Percentiles rank a stretch among this genome's conserved stretches.
These are phyloP conservation scores for Palythoa grandiflora DNA, from an alignment of 92 coral and sea anemone genomes.

Conservation along the genomic window DNA sequence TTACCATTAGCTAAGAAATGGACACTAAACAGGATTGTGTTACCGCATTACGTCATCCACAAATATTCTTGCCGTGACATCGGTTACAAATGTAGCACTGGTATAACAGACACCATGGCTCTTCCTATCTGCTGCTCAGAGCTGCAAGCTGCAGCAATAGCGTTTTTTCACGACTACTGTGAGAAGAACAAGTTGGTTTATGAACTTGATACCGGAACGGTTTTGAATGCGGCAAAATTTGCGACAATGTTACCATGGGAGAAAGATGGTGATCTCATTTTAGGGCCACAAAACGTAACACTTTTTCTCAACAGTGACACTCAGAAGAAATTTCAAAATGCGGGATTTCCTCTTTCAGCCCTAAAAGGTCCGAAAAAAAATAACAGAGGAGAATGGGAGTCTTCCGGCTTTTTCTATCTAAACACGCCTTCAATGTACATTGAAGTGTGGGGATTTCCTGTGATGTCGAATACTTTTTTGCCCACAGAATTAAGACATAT, in stretches of 20 bases:
- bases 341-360: slow-evolving; percentile 22
- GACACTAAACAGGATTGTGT: slow-evolving; percentile 32
- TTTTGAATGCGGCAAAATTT: slow-evolving; percentile 22
- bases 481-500: slow-evolving; percentile 12
- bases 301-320: slow-evolving; percentile 25
- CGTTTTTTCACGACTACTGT: slow-evolving; percentile 22
- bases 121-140: slow-evolving; percentile 45
- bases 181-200: slow-evolving; percentile 26
- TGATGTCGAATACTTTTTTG: slow-evolving; percentile 6
- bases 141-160: slow-evolving; percentile 21
- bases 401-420: slow-evolving; percentile 13
- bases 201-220: slow-evolving; percentile 34
- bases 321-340: not conserved
- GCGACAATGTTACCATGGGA: slow-evolving; percentile 36
- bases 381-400: slow-evolving; percentile 1
- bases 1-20: slow-evolving; percentile 34
- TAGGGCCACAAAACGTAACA: not conserved
- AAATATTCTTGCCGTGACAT: slow-evolving; percentile 31
- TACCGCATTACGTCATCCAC: slow-evolving; percentile 22
- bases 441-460: slow-evolving; percentile 44
- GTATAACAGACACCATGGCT: slow-evolving; percentile 17
- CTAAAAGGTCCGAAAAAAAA: not conserved
- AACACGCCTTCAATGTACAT: not conserved
- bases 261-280: slow-evolving; percentile 35
- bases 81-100: not conserved